These are phyloP conservation scores for Conus betulinus DNA, from an alignment of 1,140 invertebrate species.

Conservation along the genomic window DNA sequence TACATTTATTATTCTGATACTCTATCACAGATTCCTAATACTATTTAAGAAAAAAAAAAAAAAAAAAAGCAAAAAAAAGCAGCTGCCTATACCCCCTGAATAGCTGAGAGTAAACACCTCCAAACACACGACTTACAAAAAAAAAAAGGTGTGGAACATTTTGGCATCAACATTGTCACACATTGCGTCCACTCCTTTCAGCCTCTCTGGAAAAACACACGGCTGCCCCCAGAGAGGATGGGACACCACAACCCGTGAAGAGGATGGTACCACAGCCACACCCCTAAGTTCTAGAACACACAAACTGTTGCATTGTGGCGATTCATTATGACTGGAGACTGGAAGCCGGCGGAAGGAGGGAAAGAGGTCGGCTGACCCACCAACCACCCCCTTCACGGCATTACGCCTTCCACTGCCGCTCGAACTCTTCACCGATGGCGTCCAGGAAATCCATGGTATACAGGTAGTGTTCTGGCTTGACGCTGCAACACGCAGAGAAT, in stretches of 20 bases:
- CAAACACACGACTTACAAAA: not conserved
- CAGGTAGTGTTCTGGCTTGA: conserved; percentile 74
- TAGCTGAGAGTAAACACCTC: not conserved
- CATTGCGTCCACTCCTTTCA: too few relatives aligned
- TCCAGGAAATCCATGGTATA: conserved; percentile 76
- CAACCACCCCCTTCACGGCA: not conserved
- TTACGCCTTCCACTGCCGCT: conserved; percentile 37
- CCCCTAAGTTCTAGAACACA: not conserved
- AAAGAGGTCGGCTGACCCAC: not conserved
- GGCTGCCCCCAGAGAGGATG: too few relatives aligned
- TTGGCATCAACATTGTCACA: not conserved
- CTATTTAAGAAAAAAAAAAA: too few relatives aligned
- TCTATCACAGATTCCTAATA: too few relatives aligned
- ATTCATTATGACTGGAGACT: conserved; percentile 16
- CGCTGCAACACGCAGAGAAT: conserved; percentile 61
- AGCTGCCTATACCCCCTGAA: not conserved
- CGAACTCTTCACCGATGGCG: conserved; percentile 66
- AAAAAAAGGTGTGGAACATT: not conserved
- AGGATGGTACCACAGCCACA: not conserved
- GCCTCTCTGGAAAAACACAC: too few relatives aligned
- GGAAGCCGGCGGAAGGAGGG: not conserved
- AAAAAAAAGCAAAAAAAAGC: not conserved
- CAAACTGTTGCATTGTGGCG: not conserved
- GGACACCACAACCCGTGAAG: not conserved
- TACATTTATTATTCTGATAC: too few relatives aligned